These are phyloP conservation scores for Mesocricetus auratus DNA, from an alignment of 2,113 vertebrate species.

Conservation along the genomic window DNA sequence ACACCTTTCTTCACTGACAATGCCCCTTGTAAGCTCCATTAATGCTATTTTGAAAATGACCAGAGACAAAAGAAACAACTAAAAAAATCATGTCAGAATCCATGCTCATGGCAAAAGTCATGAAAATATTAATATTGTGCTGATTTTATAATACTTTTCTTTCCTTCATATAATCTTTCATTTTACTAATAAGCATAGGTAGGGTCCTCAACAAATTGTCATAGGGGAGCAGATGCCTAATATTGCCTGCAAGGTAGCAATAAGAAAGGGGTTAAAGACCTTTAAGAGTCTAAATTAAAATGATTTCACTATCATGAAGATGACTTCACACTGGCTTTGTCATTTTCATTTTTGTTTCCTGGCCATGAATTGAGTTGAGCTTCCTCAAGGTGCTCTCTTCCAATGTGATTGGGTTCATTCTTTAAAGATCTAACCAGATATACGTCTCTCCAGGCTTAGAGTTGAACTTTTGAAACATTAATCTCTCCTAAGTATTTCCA, in stretches of 20 bases:
- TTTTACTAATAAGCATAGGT: background rate
- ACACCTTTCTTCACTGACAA: background rate
- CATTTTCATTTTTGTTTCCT: background rate
- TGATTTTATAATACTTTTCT: background rate
- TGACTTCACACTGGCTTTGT: background rate
- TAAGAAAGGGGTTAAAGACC: rapidly evolving
- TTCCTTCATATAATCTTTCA: slow-evolving; percentile 7
- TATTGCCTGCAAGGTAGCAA: no score
- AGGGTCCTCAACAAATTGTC: background rate
- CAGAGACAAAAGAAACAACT: background rate
- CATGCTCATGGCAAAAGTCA: background rate
- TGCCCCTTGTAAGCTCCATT: background rate
- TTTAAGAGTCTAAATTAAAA: background rate
- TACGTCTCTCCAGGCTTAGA: background rate
- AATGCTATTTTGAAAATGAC: background rate
- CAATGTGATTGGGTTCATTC: rapidly evolving
- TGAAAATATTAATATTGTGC: background rate
- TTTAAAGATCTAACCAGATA: background rate
- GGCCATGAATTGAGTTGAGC: background rate
- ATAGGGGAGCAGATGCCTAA: rapidly evolving
- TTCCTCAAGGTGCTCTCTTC: background rate
- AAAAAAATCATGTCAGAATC: background rate
- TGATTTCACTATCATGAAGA: background rate
- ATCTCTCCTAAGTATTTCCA: background rate
- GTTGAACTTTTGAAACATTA: background rate